Percentiles rank a stretch among this genome's conserved stretches.
Conservation (phyloP, 2,113 vertebrate genomes). For the Hipposideros armiger region DNA sequence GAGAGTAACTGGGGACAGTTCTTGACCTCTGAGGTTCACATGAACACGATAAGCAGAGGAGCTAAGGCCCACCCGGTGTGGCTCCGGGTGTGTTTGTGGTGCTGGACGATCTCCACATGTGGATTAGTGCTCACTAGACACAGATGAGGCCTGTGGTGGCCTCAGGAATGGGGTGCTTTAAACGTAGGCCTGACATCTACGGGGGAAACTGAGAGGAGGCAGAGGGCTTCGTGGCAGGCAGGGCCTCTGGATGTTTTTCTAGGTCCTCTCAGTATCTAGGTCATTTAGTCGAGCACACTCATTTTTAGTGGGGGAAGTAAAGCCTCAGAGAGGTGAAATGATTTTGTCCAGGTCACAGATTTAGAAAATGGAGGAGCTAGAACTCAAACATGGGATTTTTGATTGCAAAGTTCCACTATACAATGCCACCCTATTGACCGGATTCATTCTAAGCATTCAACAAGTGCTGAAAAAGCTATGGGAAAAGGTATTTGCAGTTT, state of each 20-base stretch:
- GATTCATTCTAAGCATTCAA: slow-evolving; percentile 29
- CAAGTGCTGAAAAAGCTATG: neutral
- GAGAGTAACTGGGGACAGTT: neutral
- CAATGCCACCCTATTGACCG: neutral
- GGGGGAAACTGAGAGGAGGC: neutral
- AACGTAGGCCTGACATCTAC: neutral
- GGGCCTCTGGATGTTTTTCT: neutral
- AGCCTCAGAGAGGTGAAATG: neutral
- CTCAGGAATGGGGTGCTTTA: slow-evolving; percentile 17
- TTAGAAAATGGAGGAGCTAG: slow-evolving; percentile 15
- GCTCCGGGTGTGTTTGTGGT: neutral
- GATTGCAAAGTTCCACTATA: neutral
- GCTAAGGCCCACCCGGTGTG: neutral
- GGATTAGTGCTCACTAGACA: neutral
- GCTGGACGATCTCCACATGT: neutral
- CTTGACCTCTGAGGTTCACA: neutral
- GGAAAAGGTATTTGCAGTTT: slow-evolving; percentile 1
- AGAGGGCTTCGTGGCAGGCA: neutral
- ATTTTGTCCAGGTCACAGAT: slow-evolving; percentile 19
- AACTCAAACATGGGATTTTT: slow-evolving; percentile 13
- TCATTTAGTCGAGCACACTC: neutral
- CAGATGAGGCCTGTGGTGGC: neutral
- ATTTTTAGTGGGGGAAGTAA: slow-evolving; percentile 28
- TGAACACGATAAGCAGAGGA: neutral
- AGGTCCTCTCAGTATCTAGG: neutral